Base-by-base conservation (phyloP, 2,888 invertebrate genomes). In the Pseudolycoriella hygida region DNA sequence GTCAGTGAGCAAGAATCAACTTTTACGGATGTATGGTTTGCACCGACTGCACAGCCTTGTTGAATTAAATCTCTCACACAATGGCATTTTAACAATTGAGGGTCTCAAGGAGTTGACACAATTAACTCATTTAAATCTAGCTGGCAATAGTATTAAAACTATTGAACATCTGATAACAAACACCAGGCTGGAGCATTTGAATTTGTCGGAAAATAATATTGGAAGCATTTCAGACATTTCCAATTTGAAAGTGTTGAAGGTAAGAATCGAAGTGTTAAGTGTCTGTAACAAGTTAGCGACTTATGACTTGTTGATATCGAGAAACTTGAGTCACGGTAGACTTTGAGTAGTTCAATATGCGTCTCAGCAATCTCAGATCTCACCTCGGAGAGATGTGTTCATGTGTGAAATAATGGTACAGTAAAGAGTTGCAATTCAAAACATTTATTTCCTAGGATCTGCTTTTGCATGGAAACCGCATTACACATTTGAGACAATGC, bases 91-190 rank as follows among this genome's bases (percentile, higher is more conserved):
- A 40, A 82, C 83, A 47, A 88, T 92, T 56, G 92, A 93, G 64
- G 92, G 90, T 10, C 68, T 92, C 12, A 86, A 86, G 61, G 87
- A 89, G 48, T 71, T 93, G 52, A 70, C 74, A 44, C 80, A 84
- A 57, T 69, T 93, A 48, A 79, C 80, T 58, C 80, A 81, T 57
- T 69, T 93, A 44, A 86, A 87, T 65, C 69, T 93, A 50, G 76
- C 83, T 64, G 86, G 85, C 50, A 93, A 93, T 67, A 89, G 83
- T 57, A 85, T 93, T 55, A 92, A 92, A 74, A 78, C 80, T n/a
- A 85, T 92, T 58, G 90, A 90, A 57, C 87, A 88, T 66, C 69
- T 93, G 51, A 81, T 83, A 57, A 76, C 80, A 53, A 90, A 87
- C 60, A 69, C 75, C 40, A 79, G 81, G 57, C 66, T 93, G 60